Base-by-base conservation (phyloP, 64 coral and sea anemone genomes). In the Stylophora pistillata region DNA sequence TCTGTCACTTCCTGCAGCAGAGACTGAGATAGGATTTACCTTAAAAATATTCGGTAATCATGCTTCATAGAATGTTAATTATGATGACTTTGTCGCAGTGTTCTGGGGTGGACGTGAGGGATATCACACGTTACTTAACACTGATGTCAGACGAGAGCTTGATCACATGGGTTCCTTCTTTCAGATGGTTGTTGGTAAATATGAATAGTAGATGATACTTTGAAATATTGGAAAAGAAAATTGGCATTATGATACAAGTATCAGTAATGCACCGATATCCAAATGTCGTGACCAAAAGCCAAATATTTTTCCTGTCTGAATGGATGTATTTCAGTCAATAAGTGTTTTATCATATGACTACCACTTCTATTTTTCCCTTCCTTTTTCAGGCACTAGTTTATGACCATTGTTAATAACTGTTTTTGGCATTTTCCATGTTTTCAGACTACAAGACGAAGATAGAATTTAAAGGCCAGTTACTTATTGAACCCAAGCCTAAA, bases 21-120 rank as follows among this genome's bases (percentile, higher is more conserved):
- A 57, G 15, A 57, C 56, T 57, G 56, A 10, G 56, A 57, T 57
- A 30, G 31, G 13, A n/a, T 76, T 28, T 76, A 29, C 47, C n/a
- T 76, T 18, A 76, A n/a, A n/a, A n/a, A n/a, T n/a, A n/a, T n/a
- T n/a, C 47, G 16, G 9, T 62, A 10, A 55, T 64, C 23, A 64
- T 26, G 79, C 29, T 82, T n/a, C 16, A 29, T 58, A 64, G 13
- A 4, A 84, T 34, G 18, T 63, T 16, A 15, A 61, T 78, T 28
- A 23, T 18, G 5, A 81, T 20, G 2, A 18, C 61, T 32, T 82
- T 29, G 18, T 82, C 53, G 18, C 72, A 96, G 94, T 96, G 68
- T 96, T 96, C 81, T 96, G 94, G 94, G 94, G 94, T 89, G 94
- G 94, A 78, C 71, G 94, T 66, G 94, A 96, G 69, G 94, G 94